Percentiles rank a stretch among this genome's conserved stretches.
phyloP scores from a whole-genome alignment of 2,888 invertebrate species.

The Enchytraeus crypticus region DNA sequence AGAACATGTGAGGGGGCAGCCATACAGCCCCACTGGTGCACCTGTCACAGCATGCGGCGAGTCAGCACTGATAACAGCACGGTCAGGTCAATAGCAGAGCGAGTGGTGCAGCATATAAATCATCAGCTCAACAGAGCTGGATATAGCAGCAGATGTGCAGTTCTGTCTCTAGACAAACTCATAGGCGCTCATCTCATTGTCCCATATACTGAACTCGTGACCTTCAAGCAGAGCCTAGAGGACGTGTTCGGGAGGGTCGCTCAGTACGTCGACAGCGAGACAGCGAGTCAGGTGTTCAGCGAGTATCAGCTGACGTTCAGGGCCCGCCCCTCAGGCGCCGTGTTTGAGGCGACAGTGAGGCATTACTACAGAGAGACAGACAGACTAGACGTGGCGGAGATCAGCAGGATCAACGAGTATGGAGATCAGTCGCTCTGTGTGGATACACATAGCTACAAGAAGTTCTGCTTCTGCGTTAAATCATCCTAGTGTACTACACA shows the following conservation, averaged over 20 bases:
- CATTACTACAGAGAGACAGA: constrained; percentile 34
- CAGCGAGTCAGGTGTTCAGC: constrained; percentile 8
- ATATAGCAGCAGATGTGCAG: constrained; percentile 30
- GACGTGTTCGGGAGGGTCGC: constrained; percentile 9
- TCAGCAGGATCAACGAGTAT: constrained; percentile 49
- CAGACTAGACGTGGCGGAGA: constrained; percentile 58
- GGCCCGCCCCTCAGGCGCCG: constrained; percentile 61
- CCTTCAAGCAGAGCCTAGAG: constrained; percentile 33
- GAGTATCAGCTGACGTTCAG: constrained; percentile 57
- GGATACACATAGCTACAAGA: constrained; percentile 32
- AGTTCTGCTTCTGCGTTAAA: constrained; percentile 42
- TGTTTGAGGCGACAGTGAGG: constrained; percentile 72
- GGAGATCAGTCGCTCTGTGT: constrained; percentile 48
- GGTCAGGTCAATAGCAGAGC: constrained; percentile 56
- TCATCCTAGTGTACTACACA: too few relatives aligned
- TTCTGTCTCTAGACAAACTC: constrained; percentile 58
- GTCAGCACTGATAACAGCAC: constrained; percentile 54
- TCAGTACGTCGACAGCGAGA: background rate
- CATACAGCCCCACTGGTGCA: constrained; percentile 78
- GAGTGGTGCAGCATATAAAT: constrained; percentile 62
- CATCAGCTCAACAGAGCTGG: constrained; percentile 53
- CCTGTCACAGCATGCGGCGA: constrained; percentile 64
- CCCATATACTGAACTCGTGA: constrained; percentile 29
- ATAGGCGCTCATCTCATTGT: constrained; percentile 58
- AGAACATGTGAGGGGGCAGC: constrained; percentile 69